Percentiles rank a stretch among this genome's conserved stretches.
Evolutionary conservation across 1,140 invertebrate genomes (phyloP).

Genomic region (Parasteatoda tepidariorum): DNA sequence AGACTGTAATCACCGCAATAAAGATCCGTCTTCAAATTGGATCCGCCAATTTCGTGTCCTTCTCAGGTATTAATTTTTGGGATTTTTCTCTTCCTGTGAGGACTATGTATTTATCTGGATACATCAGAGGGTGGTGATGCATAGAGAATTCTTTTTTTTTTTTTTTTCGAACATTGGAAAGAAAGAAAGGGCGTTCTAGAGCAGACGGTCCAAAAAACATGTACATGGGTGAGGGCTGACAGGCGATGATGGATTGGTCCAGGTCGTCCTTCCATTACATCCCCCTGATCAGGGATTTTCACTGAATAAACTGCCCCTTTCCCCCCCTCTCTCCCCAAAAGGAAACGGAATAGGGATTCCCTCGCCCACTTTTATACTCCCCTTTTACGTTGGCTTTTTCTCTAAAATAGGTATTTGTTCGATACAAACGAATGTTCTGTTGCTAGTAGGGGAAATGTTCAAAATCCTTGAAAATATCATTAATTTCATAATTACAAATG

Average conservation of each 20-base stretch:
- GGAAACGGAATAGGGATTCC: not conserved
- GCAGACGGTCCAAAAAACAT: not conserved
- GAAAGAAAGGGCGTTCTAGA: not conserved
- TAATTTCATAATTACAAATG: no score
- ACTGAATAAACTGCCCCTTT: no score
- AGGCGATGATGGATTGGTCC: slow-evolving; percentile 35
- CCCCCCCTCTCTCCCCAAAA: not conserved
- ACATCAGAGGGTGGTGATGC: not conserved
- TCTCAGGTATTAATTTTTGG: slow-evolving; percentile 30
- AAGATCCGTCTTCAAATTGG: not conserved
- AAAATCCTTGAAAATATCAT: no score
- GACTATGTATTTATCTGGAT: not conserved
- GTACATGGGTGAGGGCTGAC: slow-evolving; percentile 14
- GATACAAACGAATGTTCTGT: no score
- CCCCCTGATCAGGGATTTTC: not conserved
- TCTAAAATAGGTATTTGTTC: no score
- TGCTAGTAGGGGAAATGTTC: no score
- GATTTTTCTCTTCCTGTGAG: not conserved
- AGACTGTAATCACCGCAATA: no score
- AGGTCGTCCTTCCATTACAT: slow-evolving; percentile 22
- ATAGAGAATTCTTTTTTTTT: not conserved
- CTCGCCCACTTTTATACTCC: no score
- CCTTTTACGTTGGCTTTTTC: no score
- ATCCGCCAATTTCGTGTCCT: slow-evolving; percentile 38
- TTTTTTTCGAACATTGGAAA: not conserved